A percentile compares a stretch with the other conserved stretches of the same genome.
Evolutionary conservation across 2,113 vertebrate genomes (phyloP).

Genomic region (Aptenodytes patagonicus): DNA sequence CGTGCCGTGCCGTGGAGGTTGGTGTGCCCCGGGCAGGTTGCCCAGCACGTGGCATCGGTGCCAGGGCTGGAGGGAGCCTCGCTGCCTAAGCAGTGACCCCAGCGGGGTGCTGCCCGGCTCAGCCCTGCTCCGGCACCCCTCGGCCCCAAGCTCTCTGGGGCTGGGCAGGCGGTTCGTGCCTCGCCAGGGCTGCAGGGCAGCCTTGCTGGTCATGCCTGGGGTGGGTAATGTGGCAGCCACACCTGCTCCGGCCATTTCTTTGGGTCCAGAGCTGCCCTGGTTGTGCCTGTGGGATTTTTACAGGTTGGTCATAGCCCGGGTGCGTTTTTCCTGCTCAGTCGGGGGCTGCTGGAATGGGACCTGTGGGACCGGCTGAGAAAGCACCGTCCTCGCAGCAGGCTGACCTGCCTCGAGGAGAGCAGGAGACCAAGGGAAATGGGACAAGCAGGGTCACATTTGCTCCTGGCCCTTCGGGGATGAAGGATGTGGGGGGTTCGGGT

Average conservation of each 20-base stretch:
- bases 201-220: background rate
- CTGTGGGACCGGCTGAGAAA: background rate
- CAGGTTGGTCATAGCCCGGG: background rate
- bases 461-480: rapidly evolving
- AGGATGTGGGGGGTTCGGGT: background rate
- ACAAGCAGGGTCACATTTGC: background rate
- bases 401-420: background rate
- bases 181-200: background rate
- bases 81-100: background rate
- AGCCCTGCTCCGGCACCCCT: background rate
- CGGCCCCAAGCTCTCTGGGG: background rate
- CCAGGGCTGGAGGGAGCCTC: background rate
- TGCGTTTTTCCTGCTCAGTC: rapidly evolving
- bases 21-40: rapidly evolving
- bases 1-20: rapidly evolving
- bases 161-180: background rate
- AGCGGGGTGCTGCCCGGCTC: background rate
- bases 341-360: background rate
- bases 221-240: background rate
- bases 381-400: rapidly evolving
- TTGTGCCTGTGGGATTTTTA: background rate
- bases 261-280: background rate
- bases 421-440: rapidly evolving
- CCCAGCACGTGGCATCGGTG: background rate
- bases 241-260: background rate